Conservation (phyloP, 2,888 invertebrate species). For the Ethmia dodecea region DNA sequence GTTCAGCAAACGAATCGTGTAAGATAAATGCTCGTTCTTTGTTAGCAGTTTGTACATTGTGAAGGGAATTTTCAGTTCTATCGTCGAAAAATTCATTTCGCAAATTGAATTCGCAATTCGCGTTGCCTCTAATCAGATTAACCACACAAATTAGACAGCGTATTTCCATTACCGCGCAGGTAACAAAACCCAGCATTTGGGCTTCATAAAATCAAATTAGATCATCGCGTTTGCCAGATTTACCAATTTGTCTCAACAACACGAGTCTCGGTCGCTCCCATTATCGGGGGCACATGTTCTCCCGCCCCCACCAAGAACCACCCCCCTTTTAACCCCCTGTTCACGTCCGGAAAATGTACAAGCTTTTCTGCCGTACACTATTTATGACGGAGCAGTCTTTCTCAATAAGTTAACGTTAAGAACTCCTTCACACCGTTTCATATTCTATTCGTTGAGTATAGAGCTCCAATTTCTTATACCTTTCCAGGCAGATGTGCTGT, state of each 20-base stretch:
- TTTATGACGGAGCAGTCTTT: slow-evolving; percentile 35
- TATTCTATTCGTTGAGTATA: slow-evolving; percentile 26
- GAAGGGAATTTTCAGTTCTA: too few species aligned
- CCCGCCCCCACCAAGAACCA: slow-evolving; percentile 14
- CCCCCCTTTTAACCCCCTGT: slow-evolving; percentile 6
- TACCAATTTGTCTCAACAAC: slow-evolving; percentile 39
- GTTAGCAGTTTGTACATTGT: too few species aligned
- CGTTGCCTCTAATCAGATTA: too few species aligned
- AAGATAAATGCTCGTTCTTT: too few species aligned
- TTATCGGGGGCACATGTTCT: slow-evolving; percentile 29
- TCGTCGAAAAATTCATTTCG: too few species aligned
- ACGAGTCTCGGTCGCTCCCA: slow-evolving; percentile 27
- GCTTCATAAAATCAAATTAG: slow-evolving; percentile 6
- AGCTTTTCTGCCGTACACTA: slow-evolving; percentile 34
- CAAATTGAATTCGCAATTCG: too few species aligned
- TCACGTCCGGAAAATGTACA: slow-evolving; percentile 36
- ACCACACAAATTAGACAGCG: too few species aligned
- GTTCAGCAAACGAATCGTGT: too few species aligned
- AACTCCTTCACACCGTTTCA: slow-evolving; percentile 23
- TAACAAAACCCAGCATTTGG: too few species aligned
- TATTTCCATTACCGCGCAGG: too few species aligned
- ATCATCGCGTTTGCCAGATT: slow-evolving; percentile 23
- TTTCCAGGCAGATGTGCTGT: slow-evolving; percentile 8
- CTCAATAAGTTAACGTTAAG: slow-evolving; percentile 39
- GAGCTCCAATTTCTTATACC: slow-evolving; percentile 9